These are phyloP conservation scores for Thaumetopoea pityocampa DNA, from an alignment of 1,140 invertebrate genomes.

Conservation along the genomic window DNA sequence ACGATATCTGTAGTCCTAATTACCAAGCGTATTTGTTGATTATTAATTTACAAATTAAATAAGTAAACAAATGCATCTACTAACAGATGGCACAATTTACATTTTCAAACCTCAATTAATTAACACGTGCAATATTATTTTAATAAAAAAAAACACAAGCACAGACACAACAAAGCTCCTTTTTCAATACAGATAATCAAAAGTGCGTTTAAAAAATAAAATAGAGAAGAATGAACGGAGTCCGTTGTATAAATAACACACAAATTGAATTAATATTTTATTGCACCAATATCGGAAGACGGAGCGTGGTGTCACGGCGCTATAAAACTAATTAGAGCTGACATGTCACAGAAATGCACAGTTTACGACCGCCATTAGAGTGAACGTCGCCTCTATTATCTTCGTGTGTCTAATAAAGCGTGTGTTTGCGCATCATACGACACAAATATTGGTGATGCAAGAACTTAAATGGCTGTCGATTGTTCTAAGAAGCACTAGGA, in stretches of 20 bases:
- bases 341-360: constrained; percentile 21
- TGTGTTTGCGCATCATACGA: constrained; percentile 5
- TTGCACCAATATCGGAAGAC: constrained; percentile 16
- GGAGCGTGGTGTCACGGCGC: constrained; percentile 23
- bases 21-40: too few species aligned
- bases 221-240: constrained; percentile 1
- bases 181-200: constrained; percentile 23
- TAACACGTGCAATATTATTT: too few species aligned
- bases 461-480: constrained; percentile 4
- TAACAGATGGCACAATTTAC: too few species aligned
- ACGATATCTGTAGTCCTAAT: too few species aligned
- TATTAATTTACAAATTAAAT: too few species aligned
- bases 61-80: too few species aligned
- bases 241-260: constrained; percentile 18
- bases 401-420: constrained; percentile 7
- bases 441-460: constrained; percentile 15
- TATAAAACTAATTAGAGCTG: constrained; percentile 37
- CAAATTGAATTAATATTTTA: constrained; percentile 41
- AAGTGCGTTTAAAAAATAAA: constrained; percentile 24
- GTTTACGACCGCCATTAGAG: constrained; percentile 24
- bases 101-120: too few species aligned
- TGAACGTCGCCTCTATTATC: constrained; percentile 16
- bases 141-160: too few species aligned
- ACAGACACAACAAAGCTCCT: not conserved
- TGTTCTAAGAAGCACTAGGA: constrained; percentile 7